Evolutionary conservation across 2,797 vertebrate genomes (phyloP), one percentile per base, ranked within the genome.

Genomic region (Galago senegalensis): DNA sequence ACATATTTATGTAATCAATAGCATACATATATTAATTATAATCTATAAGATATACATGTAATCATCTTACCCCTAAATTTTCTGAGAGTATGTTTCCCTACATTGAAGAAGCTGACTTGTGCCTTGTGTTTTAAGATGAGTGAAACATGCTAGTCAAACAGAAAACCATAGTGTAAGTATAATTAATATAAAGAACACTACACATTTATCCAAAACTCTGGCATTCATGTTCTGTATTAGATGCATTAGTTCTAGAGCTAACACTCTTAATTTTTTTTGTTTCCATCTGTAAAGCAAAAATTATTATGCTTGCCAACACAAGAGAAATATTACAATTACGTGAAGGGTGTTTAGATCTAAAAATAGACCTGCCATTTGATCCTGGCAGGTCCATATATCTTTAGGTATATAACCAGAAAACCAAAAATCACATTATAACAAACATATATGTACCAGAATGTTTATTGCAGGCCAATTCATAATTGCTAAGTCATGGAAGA

Each of bases 1-100:
- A 58, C 56, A 43, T 72, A 60, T 61, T 37, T 73, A 63, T 61
- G 37, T 73, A 72, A 56, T 3, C 12, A 83, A 29, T 11, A 17
- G 7, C 43, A 72, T 40, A 27, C 4, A 37, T 49, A 56, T 40
- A 56, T 29, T 43, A 17, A 9, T 61, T 79, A 11, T 34, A 61
- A 63, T 67, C 14, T 69, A 37, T 46, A 46, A 75, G 12, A 63
- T 17, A 29, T 1, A 37, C 34, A 83, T 56, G 17, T 40, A 65
- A 87, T 67, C 18, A 87, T 61, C 56, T 67, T 89, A 49, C 34
- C 27, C 82, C 34, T 87, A 83, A 82, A 89, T 70, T 81, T 72
- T 93, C 37, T 89, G 3, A n/a, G 29, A 58, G 23, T 73, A 56
- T 83, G 1, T 84, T 6, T 53, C 34, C 37, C 0, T 80, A 17